Evolutionary conservation across 2,797 vertebrate genomes (phyloP), one percentile per base, ranked within the genome.

Genomic region (Phyllotis vaccarum): DNA sequence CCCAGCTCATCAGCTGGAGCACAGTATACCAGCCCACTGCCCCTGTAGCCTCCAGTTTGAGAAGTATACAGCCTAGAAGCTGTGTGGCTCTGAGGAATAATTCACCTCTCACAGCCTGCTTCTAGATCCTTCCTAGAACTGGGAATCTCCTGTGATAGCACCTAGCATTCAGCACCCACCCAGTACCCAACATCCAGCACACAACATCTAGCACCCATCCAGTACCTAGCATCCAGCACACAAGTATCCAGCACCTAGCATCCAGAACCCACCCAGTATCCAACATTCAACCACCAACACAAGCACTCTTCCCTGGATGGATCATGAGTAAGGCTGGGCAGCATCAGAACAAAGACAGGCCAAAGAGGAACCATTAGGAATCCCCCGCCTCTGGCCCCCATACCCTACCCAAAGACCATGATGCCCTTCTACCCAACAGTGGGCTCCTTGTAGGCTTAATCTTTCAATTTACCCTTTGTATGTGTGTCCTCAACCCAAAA

Each of bases 1-100:
- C 86, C 14, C 43, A 54, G 93, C 91, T 94, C 95, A 97, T 92
- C 95, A 95, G 79, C 95, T 91, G 78, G 60, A 66, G 0, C 95
- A 46, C 56, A 21, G 52, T 12, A 70, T 11, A 52, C 56, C 0
- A 34, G 37, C 56, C 19, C 7, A 54, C 56, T 49, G 29, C 27
- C 56, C 62, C 46, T 0, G 3, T 10, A 22, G 64, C n/a, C 34
- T 0, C 3, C 1, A 34, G 21, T 22, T 13, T 46, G 19, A 21
- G 29, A 10, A 29, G 3, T 40, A 49, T 58, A 86, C 68, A 31
- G 0, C 0, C 31, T 29, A 11, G 14, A 11, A 54, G 9, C 76
- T 43, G 43, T 14, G 4, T 79, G 60, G 4, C 5, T 81, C 43
- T 86, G 7, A 1, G 16, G 6, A 75, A 1, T 46, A 31, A 6